These are phyloP conservation scores for Heteromyza rotundicornis DNA, from an alignment of 2,888 invertebrate genomes.

Conservation along the genomic window DNA sequence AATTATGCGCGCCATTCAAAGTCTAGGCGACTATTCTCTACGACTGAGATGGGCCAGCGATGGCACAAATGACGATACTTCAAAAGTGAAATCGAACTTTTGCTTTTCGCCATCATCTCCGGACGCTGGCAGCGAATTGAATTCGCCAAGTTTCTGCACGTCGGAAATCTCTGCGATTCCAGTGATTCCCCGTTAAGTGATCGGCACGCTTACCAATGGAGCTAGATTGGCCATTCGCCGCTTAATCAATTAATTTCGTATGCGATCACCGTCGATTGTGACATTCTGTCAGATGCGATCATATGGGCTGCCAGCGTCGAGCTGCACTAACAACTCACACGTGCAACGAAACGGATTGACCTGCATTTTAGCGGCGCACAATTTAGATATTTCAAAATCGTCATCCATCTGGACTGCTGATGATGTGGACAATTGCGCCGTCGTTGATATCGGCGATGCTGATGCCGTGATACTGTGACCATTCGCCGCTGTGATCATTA, in stretches of 20 bases:
- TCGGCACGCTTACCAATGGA: too few relatives aligned
- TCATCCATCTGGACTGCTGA: conserved; percentile 5
- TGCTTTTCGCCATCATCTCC: too few relatives aligned
- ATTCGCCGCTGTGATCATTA: background rate
- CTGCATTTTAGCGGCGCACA: conserved; percentile 38
- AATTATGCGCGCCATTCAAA: background rate
- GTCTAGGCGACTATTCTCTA: background rate
- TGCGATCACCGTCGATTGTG: conserved; percentile 10
- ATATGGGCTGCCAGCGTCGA: too few relatives aligned
- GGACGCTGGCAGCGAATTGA: too few relatives aligned
- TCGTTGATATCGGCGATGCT: too few relatives aligned
- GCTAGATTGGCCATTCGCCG: background rate
- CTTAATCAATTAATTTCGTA: conserved; percentile 21
- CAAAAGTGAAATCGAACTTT: background rate
- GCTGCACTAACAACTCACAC: too few relatives aligned
- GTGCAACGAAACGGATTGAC: conserved; percentile 37
- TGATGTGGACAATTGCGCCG: too few relatives aligned
- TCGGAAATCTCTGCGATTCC: background rate
- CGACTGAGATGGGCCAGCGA: background rate
- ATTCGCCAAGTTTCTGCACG: background rate
- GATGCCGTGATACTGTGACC: too few relatives aligned
- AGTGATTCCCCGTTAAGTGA: background rate
- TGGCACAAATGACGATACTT: background rate
- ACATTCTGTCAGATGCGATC: conserved; percentile 18
- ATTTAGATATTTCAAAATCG: conserved; percentile 6